Base-by-base conservation (phyloP, 2,113 vertebrate genomes). In the Jacana jacana region DNA sequence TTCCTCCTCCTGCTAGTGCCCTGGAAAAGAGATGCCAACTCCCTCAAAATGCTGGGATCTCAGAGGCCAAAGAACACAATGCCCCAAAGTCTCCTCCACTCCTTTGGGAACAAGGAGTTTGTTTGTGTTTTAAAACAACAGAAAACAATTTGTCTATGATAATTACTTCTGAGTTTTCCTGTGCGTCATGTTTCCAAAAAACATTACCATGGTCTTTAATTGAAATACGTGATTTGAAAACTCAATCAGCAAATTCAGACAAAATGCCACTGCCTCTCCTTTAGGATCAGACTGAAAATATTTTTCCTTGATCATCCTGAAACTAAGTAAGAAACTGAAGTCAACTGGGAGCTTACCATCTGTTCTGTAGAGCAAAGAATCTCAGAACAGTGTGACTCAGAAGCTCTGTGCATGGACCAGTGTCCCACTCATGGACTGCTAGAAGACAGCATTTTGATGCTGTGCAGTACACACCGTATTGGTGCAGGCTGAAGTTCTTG, bases 361-460 rank as follows among this genome's bases (percentile, higher is more conserved):
- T 81, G 84, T 65, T 88, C 76, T 78, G 13, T 81, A 40, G 44
- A 78, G 49, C 68, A 73, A 84, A 30, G n/a, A 63, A 27, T 46
- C 61, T 89, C 44, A 58, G 60, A 49, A 33, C 33, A 69, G 28
- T 2, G 2, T 24, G 69, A 86, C 72, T 70, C 83, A 52, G 71
- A 60, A 60, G 73, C 88, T 91, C 61, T 80, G 13, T 1, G 2
- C 10, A 24, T 40, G 54, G 46, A 57, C 19, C 82, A 42, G 58
- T 7, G 20, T 24, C 44, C 25, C 22, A 1, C 30, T 31, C 15
- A 75, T 0, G 0, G 2, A 1, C 57, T 19, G 66, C 39, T n/a
- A 65, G 22, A 7, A 42, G 25, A 39, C 19, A 49, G 52, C 17
- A 3, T 6, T n/a, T 15, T 42, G 16, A 20, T 37, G 60, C 79